Evolutionary conservation across 2,888 invertebrate genomes (phyloP), one percentile per base, ranked within the genome.

Genomic region (Baronia brevicornis): DNA sequence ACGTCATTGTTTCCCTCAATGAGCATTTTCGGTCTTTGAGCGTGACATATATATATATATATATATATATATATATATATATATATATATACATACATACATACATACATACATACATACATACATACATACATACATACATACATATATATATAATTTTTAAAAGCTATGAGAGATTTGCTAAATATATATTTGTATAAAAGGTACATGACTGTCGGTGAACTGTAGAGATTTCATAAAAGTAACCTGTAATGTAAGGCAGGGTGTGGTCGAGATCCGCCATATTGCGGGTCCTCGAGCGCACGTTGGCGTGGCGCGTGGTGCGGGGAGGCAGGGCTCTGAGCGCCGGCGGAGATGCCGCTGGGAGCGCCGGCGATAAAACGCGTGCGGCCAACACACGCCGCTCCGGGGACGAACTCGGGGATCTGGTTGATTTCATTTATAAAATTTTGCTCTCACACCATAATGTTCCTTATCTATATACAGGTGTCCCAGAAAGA

Each of bases 351-450:
- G 73, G 64, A 1, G 68, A 68, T 10, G 70, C 62, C 7, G 54
- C 59, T 5, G 75, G 78, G 47, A 82, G 52, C 15, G 72, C 58
- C 10, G 82, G 82, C 7, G 73, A 68, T 42, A 80, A 47, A 29
- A 78, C 62, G 4, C 79, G 63, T 8, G 73, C 51, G 1, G 69
- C 60, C 27, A 82, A 40, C 36, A 68, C 77, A 4, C 75, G 64
- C 7, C 78, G 66, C 48, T 77, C 77, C 4, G 77, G 77, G 1
- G 77, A 80, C 4, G 77, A 79, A 47, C 78, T 75, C 12, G 71
- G 74, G 3, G 87, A 87, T 67, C 87, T 87, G 39, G 1, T 12
- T 9, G 11, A 18, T 27, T 17, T 18, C 5, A 13, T 8, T n/a
- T 17, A 7, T n/a, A 27, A 10, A 12, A 3, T 9, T 6, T 9